Evolutionary conservation across 2,113 vertebrate species (phyloP).

Genomic region (Scartelaos histophorus): DNA sequence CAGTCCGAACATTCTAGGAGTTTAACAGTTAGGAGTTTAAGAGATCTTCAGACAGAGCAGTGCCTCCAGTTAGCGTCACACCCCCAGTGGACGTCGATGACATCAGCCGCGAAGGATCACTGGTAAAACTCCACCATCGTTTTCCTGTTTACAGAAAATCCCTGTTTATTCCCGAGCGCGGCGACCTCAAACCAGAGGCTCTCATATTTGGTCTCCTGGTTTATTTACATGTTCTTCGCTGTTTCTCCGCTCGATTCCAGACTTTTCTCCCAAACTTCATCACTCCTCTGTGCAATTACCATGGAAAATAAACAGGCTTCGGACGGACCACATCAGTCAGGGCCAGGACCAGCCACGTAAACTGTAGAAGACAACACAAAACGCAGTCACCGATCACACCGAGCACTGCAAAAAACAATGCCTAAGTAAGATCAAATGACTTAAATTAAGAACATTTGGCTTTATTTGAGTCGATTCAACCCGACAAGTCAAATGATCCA

Average conservation of each 20-base stretch:
- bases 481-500: no score
- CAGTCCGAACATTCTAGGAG: no score
- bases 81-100: no score
- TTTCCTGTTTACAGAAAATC: background rate
- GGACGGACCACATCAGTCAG: slow-evolving; percentile 51
- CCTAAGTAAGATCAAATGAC: no score
- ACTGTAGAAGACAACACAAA: background rate
- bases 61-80: no score
- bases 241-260: slow-evolving; percentile 19
- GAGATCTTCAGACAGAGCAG: no score
- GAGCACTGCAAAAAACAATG: no score
- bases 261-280: slow-evolving; percentile 15
- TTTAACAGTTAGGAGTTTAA: no score
- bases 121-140: no score
- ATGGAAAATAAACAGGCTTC: slow-evolving; percentile 47
- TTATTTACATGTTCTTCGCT: slow-evolving; percentile 33
- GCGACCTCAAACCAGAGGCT: slow-evolving; percentile 22
- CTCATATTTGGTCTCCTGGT: background rate
- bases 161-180: slow-evolving; percentile 9
- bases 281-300: slow-evolving; percentile 40
- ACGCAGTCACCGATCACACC: background rate
- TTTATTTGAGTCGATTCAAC: no score
- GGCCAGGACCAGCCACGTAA: slow-evolving; percentile 23
- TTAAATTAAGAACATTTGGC: no score
- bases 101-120: no score